Percentiles rank a stretch among this genome's conserved stretches.
phyloP scores from a whole-genome alignment of 2,888 invertebrate species.

The Drosophila falleni region DNA sequence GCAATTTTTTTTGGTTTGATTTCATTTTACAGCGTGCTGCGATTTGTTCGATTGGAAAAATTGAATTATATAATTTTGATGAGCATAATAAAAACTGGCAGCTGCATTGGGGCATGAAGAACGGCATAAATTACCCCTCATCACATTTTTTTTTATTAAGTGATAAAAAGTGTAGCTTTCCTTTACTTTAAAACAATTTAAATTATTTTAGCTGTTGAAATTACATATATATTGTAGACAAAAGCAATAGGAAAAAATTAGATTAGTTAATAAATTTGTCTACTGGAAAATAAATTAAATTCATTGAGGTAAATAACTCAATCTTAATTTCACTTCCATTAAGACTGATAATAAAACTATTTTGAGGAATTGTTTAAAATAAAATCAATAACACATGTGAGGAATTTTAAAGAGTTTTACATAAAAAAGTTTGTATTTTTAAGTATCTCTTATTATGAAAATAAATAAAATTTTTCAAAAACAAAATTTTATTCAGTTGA shows the following conservation, averaged over 20 bases:
- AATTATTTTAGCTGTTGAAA: not conserved
- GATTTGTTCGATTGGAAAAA: slow-evolving; percentile 77
- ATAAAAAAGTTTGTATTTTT: no score
- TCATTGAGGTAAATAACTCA: not conserved
- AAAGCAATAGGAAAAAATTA: no score
- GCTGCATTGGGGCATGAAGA: slow-evolving; percentile 53
- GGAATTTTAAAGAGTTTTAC: no score
- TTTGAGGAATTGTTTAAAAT: no score
- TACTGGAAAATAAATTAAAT: not conserved
- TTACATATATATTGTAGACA: no score
- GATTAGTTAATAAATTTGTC: no score
- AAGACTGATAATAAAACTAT: no score
- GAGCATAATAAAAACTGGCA: slow-evolving; percentile 71
- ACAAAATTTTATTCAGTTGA: not conserved
- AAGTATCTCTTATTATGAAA: not conserved
- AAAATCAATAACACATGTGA: no score
- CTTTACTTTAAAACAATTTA: not conserved
- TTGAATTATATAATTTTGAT: slow-evolving; percentile 78
- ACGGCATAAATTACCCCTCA: slow-evolving; percentile 33
- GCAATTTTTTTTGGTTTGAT: slow-evolving; percentile 28
- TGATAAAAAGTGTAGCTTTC: not conserved
- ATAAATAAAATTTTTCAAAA: not conserved
- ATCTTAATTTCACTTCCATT: no score
- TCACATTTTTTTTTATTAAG: not conserved
- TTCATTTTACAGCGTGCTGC: slow-evolving; percentile 39